Evolutionary conservation across 2,888 invertebrate species (phyloP).

Genomic region (Empis stercorea): DNA sequence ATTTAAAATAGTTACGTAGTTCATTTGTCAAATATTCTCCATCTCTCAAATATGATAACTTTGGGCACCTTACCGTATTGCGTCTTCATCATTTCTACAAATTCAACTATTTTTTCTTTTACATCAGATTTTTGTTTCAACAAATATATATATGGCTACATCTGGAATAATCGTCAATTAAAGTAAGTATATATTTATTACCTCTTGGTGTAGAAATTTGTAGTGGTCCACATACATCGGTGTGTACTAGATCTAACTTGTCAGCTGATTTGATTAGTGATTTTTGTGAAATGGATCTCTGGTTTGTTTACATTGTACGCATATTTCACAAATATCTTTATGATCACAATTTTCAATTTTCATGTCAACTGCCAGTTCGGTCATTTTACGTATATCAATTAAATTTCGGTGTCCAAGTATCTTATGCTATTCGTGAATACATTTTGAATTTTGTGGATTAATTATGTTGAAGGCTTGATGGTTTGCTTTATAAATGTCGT

Average conservation of each 20-base stretch:
- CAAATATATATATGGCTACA: conserved; percentile 17
- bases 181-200: conserved; percentile 18
- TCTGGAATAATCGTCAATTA: conserved; percentile 22
- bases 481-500: conserved; percentile 2
- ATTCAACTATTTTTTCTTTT: conserved; percentile 1
- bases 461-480: background rate
- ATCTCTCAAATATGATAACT: conserved; percentile 8
- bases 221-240: conserved; percentile 23
- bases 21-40: conserved; percentile 17
- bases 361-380: conserved; percentile 4
- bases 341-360: conserved; percentile 8
- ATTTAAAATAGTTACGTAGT: conserved; percentile 12
- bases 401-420: conserved; percentile 12
- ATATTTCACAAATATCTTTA: conserved; percentile 10
- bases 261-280: conserved; percentile 7
- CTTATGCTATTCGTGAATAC: conserved; percentile 13
- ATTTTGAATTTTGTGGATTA: conserved; percentile 2
- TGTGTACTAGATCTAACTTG: conserved; percentile 18
- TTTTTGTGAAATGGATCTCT: conserved; percentile 15
- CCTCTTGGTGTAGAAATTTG: conserved; percentile 14
- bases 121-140: conserved; percentile 10
- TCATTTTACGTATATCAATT: conserved; percentile 7
- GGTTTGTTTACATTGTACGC: conserved; percentile 16
- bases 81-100: conserved; percentile 4
- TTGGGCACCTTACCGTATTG: conserved; percentile 3